Conservation (phyloP, 2,888 invertebrate species). For the Coelinius sp. region DNA sequence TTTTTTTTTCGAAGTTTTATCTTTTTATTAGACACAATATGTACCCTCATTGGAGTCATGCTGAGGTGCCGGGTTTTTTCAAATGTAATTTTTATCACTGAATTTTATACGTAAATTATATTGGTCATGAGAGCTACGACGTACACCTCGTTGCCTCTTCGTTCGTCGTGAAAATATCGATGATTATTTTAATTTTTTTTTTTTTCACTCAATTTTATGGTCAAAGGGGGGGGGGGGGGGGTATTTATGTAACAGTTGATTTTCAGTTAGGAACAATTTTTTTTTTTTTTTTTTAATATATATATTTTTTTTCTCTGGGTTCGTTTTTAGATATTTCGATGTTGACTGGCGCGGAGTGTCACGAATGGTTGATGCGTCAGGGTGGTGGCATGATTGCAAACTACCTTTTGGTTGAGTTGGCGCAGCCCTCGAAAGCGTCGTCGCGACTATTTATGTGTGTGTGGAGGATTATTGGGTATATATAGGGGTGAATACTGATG, state of each 20-base stretch:
- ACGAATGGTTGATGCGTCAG: conserved; percentile 61
- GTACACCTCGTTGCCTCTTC: conserved; percentile 6
- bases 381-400: conserved; percentile 69
- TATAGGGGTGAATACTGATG: not conserved
- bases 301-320: conserved; percentile 12
- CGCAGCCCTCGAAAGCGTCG: conserved; percentile 20
- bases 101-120: too few relatives aligned
- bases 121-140: not conserved
- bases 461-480: not conserved
- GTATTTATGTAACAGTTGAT: not conserved
- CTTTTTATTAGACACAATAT: too few relatives aligned
- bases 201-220: too few relatives aligned
- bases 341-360: conserved; percentile 54
- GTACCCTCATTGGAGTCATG: too few relatives aligned
- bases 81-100: not conserved
- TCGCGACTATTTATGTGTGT: not conserved
- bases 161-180: not conserved
- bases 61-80: not conserved
- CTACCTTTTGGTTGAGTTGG: conserved; percentile 51
- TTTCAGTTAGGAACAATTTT: not conserved
- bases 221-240: too few relatives aligned
- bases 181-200: not conserved
- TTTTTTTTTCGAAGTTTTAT: too few relatives aligned
- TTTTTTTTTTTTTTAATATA: conserved; percentile 3
- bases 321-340: conserved; percentile 28